These are phyloP conservation scores for Oreortyx pictus DNA, from an alignment of 2,797 vertebrate species.

Conservation along the genomic window DNA sequence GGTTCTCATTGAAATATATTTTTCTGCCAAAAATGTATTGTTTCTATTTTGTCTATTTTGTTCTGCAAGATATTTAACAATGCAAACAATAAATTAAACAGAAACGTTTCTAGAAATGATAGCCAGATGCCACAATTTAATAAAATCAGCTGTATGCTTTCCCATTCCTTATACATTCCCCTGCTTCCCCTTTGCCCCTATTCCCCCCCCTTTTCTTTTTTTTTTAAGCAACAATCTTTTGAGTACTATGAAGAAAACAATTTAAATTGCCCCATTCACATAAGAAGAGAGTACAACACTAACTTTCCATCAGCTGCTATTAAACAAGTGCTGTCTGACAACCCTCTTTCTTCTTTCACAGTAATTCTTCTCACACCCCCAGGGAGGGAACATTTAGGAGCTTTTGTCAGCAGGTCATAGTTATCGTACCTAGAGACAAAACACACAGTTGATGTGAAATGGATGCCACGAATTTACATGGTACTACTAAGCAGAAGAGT, in stretches of 20 bases:
- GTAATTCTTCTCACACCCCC: neutral
- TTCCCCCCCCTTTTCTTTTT: neutral
- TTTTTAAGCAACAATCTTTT: neutral
- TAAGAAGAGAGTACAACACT: neutral
- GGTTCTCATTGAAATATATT: neutral
- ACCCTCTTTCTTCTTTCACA: neutral
- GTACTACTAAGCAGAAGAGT: neutral
- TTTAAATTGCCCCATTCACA: neutral
- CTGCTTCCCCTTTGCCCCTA: no score
- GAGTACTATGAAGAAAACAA: neutral
- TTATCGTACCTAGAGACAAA: constrained; percentile 31
- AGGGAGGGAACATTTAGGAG: neutral
- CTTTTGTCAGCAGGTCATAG: rapidly evolving
- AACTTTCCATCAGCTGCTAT: constrained; percentile 32
- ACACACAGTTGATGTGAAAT: neutral
- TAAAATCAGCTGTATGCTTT: neutral
- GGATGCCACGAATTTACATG: neutral
- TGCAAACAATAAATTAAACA: neutral
- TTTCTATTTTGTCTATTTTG: neutral
- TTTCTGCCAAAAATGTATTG: neutral
- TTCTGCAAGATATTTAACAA: rapidly evolving
- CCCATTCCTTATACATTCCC: neutral
- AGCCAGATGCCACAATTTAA: rapidly evolving
- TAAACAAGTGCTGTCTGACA: neutral
- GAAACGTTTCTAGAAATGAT: neutral